A percentile compares a stretch with the other conserved stretches of the same genome.
Evolutionary conservation across 2,113 vertebrate genomes (phyloP).

Genomic region (Tapirus terrestris): DNA sequence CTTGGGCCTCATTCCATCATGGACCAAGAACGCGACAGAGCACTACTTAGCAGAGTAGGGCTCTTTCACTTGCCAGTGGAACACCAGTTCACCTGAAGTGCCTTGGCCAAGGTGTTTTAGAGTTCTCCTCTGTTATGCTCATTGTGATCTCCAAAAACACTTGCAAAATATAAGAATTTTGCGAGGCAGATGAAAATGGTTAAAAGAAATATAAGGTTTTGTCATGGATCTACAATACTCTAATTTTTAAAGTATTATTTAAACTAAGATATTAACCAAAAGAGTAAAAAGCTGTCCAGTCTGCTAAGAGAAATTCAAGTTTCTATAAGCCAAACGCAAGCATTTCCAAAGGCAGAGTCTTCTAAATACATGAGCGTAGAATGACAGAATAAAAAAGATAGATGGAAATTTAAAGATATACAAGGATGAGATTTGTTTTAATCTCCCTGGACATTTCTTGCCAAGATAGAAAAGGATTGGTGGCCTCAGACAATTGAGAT

Average conservation of each 20-base stretch:
- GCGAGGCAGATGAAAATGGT: neutral
- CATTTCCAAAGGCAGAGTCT: neutral
- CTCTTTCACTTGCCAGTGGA: neutral
- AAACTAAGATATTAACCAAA: neutral
- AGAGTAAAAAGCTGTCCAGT: neutral
- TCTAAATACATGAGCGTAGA: neutral
- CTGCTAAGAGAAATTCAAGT: neutral
- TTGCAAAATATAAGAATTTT: neutral
- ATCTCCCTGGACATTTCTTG: neutral
- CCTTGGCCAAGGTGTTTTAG: neutral
- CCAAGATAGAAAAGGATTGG: neutral
- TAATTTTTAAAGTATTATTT: neutral
- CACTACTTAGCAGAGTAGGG: accelerated
- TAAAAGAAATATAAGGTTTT: neutral
- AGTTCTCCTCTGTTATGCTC: neutral
- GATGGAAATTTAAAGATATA: neutral
- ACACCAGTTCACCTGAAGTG: accelerated
- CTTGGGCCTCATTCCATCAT: neutral
- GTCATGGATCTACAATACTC: neutral
- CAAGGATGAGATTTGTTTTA: neutral
- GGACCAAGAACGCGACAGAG: neutral
- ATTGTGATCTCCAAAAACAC: neutral
- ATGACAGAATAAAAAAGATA: neutral
- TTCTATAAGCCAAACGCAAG: neutral
- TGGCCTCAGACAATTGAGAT: neutral